Evolutionary conservation across 2,113 vertebrate genomes (phyloP), one percentile per base, ranked within the genome.

Genomic region (Mixornis gularis): DNA sequence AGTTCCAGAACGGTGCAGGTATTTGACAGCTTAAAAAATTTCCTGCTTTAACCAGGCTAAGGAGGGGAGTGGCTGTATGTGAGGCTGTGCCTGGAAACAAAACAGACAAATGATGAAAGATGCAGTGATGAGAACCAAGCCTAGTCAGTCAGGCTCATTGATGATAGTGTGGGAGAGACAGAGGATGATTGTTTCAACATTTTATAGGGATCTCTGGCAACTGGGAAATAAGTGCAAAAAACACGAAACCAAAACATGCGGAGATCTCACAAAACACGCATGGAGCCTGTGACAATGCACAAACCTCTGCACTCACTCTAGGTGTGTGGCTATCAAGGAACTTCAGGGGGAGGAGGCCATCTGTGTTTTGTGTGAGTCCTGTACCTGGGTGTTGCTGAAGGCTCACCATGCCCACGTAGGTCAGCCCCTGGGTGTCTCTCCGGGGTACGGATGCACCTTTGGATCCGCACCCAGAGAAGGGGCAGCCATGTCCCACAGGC

Each of bases 401-500:
- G 10, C 22, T 72, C 0, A 0, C 12, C 12, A 9, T n/a, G 3
- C 17, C 41, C 36, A 0, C 22, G 21, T 51, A 11, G 58, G 3
- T 25, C 58, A 41, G 13, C 4, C 3, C 15, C 26, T 17, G 20
- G 8, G 8, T 10, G 4, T 71, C 38, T 58, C 17, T 27, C 48
- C 6, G 5, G 15, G 12, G 6, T 44, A 8, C 0, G 0, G 16
- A 5, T 4, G 12, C 17, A 51, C 10, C 27, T 58, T n/a, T 48
- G 38, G 58, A 53, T 27, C 12, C 1, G 0, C 19, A 48, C 2
- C 3, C 6, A 4, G 40, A 13, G 13, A 63, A 44, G 21, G 0
- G 1, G 3, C 13, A 40, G 9, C 5, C 0, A 0, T 1, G 3
- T 24, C n/a, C 22, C 1, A 1, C 3, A 32, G 24, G 12, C 2